Evolutionary conservation across 2,797 vertebrate genomes (phyloP).

Genomic region (Pagetopsis macropterus): DNA sequence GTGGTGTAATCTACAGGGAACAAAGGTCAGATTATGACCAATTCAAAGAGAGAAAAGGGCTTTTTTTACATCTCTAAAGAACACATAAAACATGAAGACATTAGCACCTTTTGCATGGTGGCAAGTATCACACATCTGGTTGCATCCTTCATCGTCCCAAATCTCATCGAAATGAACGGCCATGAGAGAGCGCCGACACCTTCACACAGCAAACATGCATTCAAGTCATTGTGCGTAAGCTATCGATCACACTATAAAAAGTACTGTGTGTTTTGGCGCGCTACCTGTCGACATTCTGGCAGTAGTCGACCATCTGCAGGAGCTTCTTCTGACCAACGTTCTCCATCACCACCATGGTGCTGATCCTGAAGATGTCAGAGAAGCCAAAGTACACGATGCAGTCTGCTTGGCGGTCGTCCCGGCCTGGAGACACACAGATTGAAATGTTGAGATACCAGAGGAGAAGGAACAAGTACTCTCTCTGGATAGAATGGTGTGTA

Average conservation of each 20-base stretch:
- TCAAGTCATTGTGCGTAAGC: too few relatives aligned
- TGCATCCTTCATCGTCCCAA: constrained; percentile 91
- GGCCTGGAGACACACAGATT: constrained; percentile 46
- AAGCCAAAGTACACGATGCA: constrained; percentile 95
- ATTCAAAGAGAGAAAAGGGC: not conserved
- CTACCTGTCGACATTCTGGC: constrained; percentile 88
- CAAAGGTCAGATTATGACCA: not conserved
- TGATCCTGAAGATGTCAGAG: constrained; percentile 93
- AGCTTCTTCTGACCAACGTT: constrained; percentile 96
- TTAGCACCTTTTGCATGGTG: constrained; percentile 79
- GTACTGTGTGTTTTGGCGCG: not conserved
- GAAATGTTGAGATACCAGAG: rapidly evolving
- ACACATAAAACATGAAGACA: not conserved
- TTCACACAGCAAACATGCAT: constrained; percentile 54
- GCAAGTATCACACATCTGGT: constrained; percentile 94
- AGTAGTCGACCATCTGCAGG: constrained; percentile 94
- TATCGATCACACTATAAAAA: not conserved
- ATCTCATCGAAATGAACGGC: constrained; percentile 95
- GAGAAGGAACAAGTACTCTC: not conserved
- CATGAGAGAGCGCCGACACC: constrained; percentile 93
- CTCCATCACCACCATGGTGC: constrained; percentile 99
- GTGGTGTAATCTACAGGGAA: constrained; percentile 74
- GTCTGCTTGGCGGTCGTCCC: constrained; percentile 91
- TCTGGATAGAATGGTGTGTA: constrained; percentile 55
- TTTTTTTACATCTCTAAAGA: not conserved